Base-by-base conservation (phyloP, 2,113 vertebrate genomes). In the Hippoglossus stenolepis region DNA sequence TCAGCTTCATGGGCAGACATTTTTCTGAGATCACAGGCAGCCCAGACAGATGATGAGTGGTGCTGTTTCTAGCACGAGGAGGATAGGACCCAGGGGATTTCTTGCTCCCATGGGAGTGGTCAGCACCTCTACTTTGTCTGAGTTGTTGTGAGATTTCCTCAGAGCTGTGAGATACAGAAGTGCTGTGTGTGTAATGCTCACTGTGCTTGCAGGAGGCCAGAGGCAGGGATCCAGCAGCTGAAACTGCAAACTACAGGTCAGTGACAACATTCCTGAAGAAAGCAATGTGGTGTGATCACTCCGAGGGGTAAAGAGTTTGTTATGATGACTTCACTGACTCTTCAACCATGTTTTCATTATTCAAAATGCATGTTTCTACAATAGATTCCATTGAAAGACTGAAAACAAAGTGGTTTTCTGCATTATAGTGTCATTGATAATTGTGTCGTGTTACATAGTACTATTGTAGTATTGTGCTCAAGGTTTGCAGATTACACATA, bases 11-110 rank as follows among this genome's bases (percentile, higher is more conserved):
- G 20, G 67, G 49, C 62, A 84, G 24, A 21, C 67, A 73, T 77
- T 69, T 74, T 17, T 67, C 49, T 53, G 51, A 79, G 85, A 85
- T 81, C 77, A 72, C 71, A 35, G 58, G 47, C 72, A 57, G 57
- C 85, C 83, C 79, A 88, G 82, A 85, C 75, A 82, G 74, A 87
- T 65, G 72, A 53, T 66, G 73, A 82, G 69, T 45, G 28, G 23
- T 75, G 79, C 21, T 87, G 43, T 69, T 58, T 40, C 17, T 72
- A 91, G 73, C 2, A 69, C 14, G 65, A 77, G 91, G 92, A 93
- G 89, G 73, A 77, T 94, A 94, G 93, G 94, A 94, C 93, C 93
- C 93, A 86, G 92, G 90, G 88, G 93, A 94, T 71, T 80, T 82
- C 72, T 73, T 58, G 47, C 87, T 91, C 85, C 83, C 70, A n/a